Base-by-base conservation (phyloP, 2,888 invertebrate genomes). In the Cephus pygmeus region DNA sequence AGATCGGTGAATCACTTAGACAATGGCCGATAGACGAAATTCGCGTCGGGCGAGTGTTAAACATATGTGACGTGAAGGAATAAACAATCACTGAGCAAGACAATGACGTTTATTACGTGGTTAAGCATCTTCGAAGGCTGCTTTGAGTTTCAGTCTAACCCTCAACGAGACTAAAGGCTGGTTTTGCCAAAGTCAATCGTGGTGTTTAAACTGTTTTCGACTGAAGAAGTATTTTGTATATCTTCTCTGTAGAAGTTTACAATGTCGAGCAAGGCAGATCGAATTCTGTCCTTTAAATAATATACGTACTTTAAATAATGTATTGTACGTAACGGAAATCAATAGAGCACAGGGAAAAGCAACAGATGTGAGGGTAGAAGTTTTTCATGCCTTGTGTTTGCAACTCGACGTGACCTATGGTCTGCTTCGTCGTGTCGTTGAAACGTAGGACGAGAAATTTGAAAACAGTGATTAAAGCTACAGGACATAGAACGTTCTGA, bases 261-360 rank as follows among this genome's bases (percentile, higher is more conserved):
- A 15, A n/a, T 76, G 73, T 73, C 69, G 76, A 34, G 35, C 35
- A 30, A 34, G 36, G 12, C 68, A 75, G 35, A 68, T 78, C 74
- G 71, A 69, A n/a, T 34, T 36, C 30, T 35, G n/a, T 35, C 30
- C 31, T 11, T 35, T 81, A 69, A 81, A 81, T 81, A 81, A 78
- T 79, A 73, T 36, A 80, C 34, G 73, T 15, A 73, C 40, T 12
- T 35, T 81, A 69, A 81, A 81, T 81, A 81, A 78, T 78, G 75
- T 34, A 80, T 35, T 35, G 73, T n/a, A 73, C 40, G 40, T 73
- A n/a, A 31, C 23, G 34, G 69, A 56, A 77, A 76, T 56, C 73
- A 68, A 31, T 69, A 76, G 69, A 73, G 34, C 40, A 30, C 34
- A 69, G 75, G 81, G 80, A 81, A 80, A 78, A 15, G 36, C 75